Base-by-base conservation (phyloP, 2,797 vertebrate species). In the Ambastaia sidthimunki region DNA sequence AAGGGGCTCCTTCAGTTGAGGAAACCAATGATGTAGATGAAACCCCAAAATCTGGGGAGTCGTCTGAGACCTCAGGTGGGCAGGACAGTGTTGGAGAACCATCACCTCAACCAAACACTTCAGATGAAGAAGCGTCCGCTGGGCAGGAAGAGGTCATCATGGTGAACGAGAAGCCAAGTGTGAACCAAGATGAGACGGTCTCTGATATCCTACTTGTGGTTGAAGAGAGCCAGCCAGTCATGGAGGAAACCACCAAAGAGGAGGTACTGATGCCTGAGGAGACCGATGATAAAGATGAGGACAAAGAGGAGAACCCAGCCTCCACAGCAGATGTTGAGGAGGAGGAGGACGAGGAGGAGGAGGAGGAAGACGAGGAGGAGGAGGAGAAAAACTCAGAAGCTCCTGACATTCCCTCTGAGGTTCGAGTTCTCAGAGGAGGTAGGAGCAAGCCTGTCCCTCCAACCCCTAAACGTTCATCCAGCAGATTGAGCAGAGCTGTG, bases 361-460 rank as follows among this genome's bases (percentile, higher is more conserved):
- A 28, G 28, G n/a, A n/a, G 92, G 93, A 71, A 52, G 55, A 63
- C 16, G 60, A 63, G 60, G 88, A 90, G 80, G 88, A 87, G 62
- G 92, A 88, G 9, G 94, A 93, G 55, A 94, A 93, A 88, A 94
- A 93, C 82, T 94, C 93, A 0, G 94, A 80, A 89, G 93, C 85
- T 37, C 86, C 91, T 16, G 93, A 94, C 74, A 88, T 90, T 23
- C 13, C 59, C 71, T 41, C 11, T 10, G 78, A 77, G 19, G 34
- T 76, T 31, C 94, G 93, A 84, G 75, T 78, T 65, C 76, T 79
- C 4, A 10, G 31, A 74, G 81, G 69, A 71, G 71, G 83, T n/a
- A 83, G 72, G 60, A 54, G 23, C 25, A 84, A 79, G 59, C 59
- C 60, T 0, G 71, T 78, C 18, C 78, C 69, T 10, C 69, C 55